A percentile compares a stretch with the other conserved stretches of the same genome.
Conservation (phyloP, 2,113 vertebrate genomes). For the Calonectris borealis region DNA sequence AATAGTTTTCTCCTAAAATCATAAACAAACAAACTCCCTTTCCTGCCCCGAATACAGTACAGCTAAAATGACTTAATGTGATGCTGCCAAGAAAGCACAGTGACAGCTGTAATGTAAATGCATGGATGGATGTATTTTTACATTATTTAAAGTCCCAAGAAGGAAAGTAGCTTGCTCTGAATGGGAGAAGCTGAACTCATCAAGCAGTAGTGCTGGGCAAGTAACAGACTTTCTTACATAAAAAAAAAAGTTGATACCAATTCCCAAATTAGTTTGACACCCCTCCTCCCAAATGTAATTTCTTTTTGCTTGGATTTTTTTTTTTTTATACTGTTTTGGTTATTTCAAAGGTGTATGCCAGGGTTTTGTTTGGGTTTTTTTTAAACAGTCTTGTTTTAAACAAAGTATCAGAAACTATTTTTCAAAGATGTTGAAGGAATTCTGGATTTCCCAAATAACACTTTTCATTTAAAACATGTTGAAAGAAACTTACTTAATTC, state of each 20-base stretch:
- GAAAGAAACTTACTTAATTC: background rate
- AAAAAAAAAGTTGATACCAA: background rate
- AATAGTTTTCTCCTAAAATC: conserved; percentile 14
- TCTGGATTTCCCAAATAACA: background rate
- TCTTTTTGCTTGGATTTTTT: background rate
- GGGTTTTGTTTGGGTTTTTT: background rate
- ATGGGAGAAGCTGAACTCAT: background rate
- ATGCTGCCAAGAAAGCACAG: background rate
- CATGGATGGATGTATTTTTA: background rate
- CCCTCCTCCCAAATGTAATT: background rate
- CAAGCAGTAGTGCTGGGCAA: background rate
- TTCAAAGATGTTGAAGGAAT: background rate
- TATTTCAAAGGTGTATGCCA: background rate
- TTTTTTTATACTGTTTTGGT: background rate
- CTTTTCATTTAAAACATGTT: background rate
- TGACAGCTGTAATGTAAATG: background rate
- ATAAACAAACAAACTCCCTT: conserved; percentile 4
- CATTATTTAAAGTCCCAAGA: background rate
- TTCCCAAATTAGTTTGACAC: background rate
- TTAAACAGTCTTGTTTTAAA: background rate
- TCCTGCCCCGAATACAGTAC: background rate
- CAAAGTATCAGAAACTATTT: background rate
- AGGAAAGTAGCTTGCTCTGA: background rate
- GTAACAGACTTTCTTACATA: background rate
- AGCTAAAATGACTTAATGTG: background rate